A percentile compares a stretch with the other conserved stretches of the same genome.
These are phyloP conservation scores for Eumacrocentrus americanus DNA, from an alignment of 2,888 invertebrate genomes.

Conservation along the genomic window DNA sequence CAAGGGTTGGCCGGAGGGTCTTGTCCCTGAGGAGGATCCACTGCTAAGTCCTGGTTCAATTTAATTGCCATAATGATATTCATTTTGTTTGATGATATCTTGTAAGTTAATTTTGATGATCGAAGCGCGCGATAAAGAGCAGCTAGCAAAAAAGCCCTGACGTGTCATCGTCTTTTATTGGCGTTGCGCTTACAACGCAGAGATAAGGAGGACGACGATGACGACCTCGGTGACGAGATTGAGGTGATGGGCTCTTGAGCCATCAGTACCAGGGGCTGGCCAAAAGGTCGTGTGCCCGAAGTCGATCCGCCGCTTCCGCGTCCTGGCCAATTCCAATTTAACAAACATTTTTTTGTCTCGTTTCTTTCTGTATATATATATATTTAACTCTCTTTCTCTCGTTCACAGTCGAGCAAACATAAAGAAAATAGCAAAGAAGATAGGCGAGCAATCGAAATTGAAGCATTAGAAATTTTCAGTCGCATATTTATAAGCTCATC, in stretches of 20 bases:
- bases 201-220: slow-evolving; percentile 31
- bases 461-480: not conserved
- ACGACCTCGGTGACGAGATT: slow-evolving; percentile 42
- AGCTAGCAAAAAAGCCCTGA: slow-evolving; percentile 42
- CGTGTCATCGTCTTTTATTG: slow-evolving; percentile 61
- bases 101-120: not conserved
- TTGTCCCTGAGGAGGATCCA: slow-evolving; percentile 62
- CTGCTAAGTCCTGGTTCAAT: slow-evolving; percentile 30
- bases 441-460: not conserved
- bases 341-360: slow-evolving; percentile 22
- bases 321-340: slow-evolving; percentile 41
- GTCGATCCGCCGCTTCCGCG: slow-evolving; percentile 59
- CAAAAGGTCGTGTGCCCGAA: slow-evolving; percentile 73
- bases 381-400: not conserved
- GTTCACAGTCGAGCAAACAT: slow-evolving; percentile 32
- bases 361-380: slow-evolving; percentile 3
- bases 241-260: slow-evolving; percentile 45
- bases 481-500: slow-evolving; percentile 24
- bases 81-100: slow-evolving; percentile 15
- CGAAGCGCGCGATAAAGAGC: slow-evolving; percentile 40
- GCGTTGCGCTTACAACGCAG: slow-evolving; percentile 57
- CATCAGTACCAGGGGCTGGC: slow-evolving; percentile 76
- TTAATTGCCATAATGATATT: slow-evolving; percentile 28
- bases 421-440: slow-evolving; percentile 30
- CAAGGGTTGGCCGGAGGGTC: slow-evolving; percentile 79